Conservation (phyloP, 2,797 vertebrate species). For the Chelidonichthys spinosus region DNA sequence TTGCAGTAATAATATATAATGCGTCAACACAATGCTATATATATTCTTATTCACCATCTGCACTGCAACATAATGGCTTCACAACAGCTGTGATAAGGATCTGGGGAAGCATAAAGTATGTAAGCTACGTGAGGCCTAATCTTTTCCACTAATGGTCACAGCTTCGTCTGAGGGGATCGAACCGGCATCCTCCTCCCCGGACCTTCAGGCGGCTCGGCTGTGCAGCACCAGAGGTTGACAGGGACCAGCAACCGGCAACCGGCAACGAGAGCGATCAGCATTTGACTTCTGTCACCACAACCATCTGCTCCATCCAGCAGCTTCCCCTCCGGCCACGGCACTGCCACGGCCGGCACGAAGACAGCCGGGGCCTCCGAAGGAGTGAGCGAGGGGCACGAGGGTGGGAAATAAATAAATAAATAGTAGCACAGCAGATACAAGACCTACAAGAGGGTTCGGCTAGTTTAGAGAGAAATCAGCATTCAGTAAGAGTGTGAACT, state of each 20-base stretch:
- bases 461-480: background rate
- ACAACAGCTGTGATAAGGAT: conserved; percentile 19
- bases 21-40: conserved; percentile 7
- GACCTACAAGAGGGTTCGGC: background rate
- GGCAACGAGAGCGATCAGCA: conserved; percentile 22
- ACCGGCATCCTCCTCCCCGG: too few species aligned
- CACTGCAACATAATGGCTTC: conserved; percentile 14
- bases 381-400: conserved; percentile 26
- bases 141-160: conserved; percentile 32
- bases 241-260: conserved; percentile 31
- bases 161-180: conserved; percentile 22
- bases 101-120: background rate
- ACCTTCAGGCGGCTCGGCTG: background rate
- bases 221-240: conserved; percentile 51
- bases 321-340: conserved; percentile 40
- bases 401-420: conserved; percentile 1
- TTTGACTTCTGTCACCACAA: conserved; percentile 57
- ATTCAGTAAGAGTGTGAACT: background rate
- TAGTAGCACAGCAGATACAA: conserved; percentile 7
- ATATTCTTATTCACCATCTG: background rate
- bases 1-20: conserved; percentile 9
- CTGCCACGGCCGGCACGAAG: too few species aligned
- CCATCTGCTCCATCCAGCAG: conserved; percentile 61
- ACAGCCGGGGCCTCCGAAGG: too few species aligned
- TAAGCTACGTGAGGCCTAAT: conserved; percentile 36